phyloP scores from a whole-genome alignment of 2,113 vertebrate species.

The Dunckerocampus dactyliophorus region DNA sequence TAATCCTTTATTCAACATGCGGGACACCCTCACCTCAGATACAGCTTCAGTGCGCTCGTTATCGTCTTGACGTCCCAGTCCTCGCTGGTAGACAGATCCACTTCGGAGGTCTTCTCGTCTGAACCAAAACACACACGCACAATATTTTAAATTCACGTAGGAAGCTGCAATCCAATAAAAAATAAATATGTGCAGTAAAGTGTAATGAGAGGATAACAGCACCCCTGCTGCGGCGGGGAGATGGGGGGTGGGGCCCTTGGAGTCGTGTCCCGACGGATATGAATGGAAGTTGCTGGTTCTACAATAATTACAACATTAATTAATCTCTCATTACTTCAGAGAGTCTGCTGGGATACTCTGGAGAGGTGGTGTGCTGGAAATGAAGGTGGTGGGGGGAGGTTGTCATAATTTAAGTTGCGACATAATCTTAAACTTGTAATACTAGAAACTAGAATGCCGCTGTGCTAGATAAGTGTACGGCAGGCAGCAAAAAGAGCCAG shows the following conservation, averaged over 20 bases:
- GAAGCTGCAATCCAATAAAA: neutral
- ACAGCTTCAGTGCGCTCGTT: conserved; percentile 92
- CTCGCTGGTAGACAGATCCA: conserved; percentile 81
- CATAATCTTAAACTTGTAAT: no score
- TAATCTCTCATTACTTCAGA: conserved; percentile 61
- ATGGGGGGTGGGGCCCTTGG: conserved; percentile 4
- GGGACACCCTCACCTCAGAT: conserved; percentile 81
- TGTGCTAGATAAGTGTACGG: conserved; percentile 3
- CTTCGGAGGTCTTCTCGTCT: conserved; percentile 86
- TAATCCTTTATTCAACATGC: neutral
- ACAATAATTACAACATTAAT: conserved; percentile 66
- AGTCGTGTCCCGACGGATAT: conserved; percentile 39
- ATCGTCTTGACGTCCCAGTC: conserved; percentile 98
- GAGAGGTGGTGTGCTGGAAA: conserved; percentile 42
- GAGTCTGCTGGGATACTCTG: conserved; percentile 44
- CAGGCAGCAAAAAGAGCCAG: neutral
- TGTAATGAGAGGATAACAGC: conserved; percentile 58
- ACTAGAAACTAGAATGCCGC: no score
- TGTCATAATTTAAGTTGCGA: conserved; percentile 5
- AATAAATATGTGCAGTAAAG: conserved; percentile 61
- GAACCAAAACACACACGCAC: conserved; percentile 20
- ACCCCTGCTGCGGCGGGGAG: conserved; percentile 23
- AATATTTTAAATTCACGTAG: no score
- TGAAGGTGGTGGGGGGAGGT: conserved; percentile 25
- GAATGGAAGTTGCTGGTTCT: conserved; percentile 49